Percentiles rank a stretch among this genome's conserved stretches.
Evolutionary conservation across 2,113 vertebrate species (phyloP).

Genomic region (Martes martes): DNA sequence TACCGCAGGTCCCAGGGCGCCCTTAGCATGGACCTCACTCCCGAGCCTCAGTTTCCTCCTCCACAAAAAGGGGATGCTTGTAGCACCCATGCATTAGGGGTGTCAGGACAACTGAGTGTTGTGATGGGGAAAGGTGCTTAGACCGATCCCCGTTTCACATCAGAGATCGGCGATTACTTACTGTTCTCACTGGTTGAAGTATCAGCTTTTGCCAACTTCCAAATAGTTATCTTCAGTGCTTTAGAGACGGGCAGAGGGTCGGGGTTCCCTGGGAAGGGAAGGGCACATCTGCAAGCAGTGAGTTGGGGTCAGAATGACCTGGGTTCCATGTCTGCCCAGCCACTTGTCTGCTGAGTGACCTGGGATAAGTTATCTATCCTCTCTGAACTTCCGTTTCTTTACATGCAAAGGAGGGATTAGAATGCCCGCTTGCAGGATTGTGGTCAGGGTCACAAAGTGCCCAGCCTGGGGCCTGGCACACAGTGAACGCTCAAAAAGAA

Average conservation of each 20-base stretch:
- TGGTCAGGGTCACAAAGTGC: not conserved
- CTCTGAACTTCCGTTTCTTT: not conserved
- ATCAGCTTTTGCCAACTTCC: fast-evolving
- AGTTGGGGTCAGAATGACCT: not conserved
- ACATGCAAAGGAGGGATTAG: fast-evolving
- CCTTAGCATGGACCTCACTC: fast-evolving
- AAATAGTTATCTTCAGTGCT: fast-evolving
- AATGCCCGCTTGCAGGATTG: not conserved
- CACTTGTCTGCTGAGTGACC: no score
- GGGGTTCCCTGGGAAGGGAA: not conserved
- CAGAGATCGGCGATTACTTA: fast-evolving
- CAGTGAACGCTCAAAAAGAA: fast-evolving
- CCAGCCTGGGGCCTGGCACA: fast-evolving
- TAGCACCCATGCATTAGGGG: fast-evolving
- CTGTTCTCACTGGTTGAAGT: fast-evolving
- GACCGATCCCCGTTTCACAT: fast-evolving
- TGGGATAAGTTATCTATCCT: fast-evolving
- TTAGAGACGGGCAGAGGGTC: not conserved
- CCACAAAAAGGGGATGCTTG: not conserved
- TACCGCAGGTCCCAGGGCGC: fast-evolving
- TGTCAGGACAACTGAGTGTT: fast-evolving
- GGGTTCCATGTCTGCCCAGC: not conserved
- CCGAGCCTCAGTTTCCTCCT: not conserved
- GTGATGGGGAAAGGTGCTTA: fast-evolving
- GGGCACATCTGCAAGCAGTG: not conserved